phyloP scores from a whole-genome alignment of 2,888 invertebrate genomes.

The Nemotelus pantherinus region DNA sequence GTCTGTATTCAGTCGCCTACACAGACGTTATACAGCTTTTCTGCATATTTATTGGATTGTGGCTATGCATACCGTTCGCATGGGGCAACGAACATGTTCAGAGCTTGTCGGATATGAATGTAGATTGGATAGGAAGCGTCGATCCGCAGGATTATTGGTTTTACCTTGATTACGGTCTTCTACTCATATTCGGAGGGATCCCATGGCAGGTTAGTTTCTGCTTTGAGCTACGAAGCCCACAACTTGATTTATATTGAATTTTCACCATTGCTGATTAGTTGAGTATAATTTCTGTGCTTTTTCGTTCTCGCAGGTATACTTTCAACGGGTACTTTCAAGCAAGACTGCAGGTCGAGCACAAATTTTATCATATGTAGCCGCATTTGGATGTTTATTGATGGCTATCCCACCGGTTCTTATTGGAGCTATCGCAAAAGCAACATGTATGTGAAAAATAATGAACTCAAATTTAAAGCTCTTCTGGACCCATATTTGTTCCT shows the following conservation, averaged over 20 bases:
- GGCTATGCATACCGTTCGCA: constrained; percentile 98
- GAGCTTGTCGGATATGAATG: constrained; percentile 82
- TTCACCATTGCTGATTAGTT: too few relatives aligned
- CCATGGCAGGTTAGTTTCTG: constrained; percentile 85
- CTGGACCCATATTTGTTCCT: background rate
- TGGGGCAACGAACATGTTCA: constrained; percentile 88
- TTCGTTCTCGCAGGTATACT: constrained; percentile 78
- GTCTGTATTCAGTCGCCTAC: constrained; percentile 97
- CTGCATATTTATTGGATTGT: constrained; percentile 97
- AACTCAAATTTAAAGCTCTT: too few relatives aligned
- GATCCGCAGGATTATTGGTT: constrained; percentile 78
- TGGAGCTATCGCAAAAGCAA: constrained; percentile 95
- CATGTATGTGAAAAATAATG: constrained; percentile 71
- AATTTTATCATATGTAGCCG: constrained; percentile 94
- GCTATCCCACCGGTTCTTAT: constrained; percentile 96
- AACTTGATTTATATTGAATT: too few relatives aligned
- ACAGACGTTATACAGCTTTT: constrained; percentile 98
- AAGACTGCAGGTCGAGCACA: constrained; percentile 94
- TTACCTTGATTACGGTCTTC: constrained; percentile 87
- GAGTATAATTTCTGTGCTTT: too few relatives aligned
- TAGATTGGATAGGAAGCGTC: constrained; percentile 89
- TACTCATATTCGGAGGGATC: constrained; percentile 94
- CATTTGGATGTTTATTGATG: constrained; percentile 95
- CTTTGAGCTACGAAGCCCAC: background rate
- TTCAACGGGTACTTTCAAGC: constrained; percentile 96